Conservation (phyloP, 2,113 vertebrate species). For the Rhinolophus ferrumequinum region DNA sequence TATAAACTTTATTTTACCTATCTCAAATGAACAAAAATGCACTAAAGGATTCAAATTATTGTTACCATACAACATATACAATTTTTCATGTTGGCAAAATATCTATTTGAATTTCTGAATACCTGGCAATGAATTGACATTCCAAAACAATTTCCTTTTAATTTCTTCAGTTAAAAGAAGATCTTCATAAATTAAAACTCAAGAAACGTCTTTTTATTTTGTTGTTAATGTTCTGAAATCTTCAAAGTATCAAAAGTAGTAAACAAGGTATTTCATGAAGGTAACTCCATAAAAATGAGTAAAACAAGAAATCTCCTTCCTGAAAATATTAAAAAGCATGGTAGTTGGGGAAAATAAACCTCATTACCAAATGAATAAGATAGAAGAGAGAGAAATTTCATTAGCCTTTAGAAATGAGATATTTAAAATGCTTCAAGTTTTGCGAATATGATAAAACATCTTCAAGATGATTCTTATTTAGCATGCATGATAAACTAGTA, state of each 20-base stretch:
- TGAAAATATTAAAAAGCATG: neutral
- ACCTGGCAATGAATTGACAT: neutral
- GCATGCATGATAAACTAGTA: neutral
- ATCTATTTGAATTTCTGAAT: neutral
- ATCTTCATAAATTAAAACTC: too few relatives aligned
- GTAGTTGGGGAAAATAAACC: neutral
- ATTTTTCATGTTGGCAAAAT: neutral
- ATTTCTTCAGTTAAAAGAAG: neutral
- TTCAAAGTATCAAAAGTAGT: neutral
- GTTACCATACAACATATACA: neutral
- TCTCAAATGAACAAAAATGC: neutral
- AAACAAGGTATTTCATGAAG: neutral
- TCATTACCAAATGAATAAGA: neutral
- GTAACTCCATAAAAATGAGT: neutral
- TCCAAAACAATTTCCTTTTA: neutral
- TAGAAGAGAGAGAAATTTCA: neutral
- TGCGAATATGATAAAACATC: neutral
- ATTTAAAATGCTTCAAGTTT: conserved; percentile 1
- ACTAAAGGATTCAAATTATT: neutral
- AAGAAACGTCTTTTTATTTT: neutral
- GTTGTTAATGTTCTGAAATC: neutral
- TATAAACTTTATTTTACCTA: neutral
- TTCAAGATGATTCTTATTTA: neutral
- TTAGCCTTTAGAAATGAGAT: neutral
- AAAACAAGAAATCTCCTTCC: conserved; percentile 32